A percentile compares a stretch with the other conserved stretches of the same genome.
Conservation (phyloP, 2,797 vertebrate species). For the Halcyon chelicuti region DNA sequence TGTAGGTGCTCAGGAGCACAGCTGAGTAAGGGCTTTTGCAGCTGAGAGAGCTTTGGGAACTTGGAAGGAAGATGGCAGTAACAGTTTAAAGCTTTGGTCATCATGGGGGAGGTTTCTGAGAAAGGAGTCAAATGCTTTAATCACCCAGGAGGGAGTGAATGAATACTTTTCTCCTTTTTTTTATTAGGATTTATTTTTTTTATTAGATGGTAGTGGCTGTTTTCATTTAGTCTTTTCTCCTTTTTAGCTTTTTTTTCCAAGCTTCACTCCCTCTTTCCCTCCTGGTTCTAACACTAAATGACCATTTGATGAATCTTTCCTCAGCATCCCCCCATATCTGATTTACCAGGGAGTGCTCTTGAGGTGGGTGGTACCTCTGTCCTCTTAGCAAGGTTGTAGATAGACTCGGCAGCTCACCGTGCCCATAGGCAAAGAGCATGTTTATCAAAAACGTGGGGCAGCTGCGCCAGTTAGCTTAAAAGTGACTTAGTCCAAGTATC, state of each 20-base stretch:
- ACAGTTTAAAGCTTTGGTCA: neutral
- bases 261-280: neutral
- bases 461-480: neutral
- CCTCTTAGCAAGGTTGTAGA: neutral
- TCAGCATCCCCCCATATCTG: neutral
- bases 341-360: neutral
- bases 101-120: neutral
- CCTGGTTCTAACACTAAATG: neutral
- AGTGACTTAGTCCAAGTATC: neutral
- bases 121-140: neutral
- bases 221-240: neutral
- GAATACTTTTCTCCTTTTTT: neutral
- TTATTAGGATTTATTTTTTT: neutral
- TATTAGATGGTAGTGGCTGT: neutral
- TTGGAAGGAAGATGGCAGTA: neutral
- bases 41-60: neutral
- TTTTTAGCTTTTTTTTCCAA: neutral
- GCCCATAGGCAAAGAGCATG: neutral
- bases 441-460: neutral
- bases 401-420: neutral
- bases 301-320: slow-evolving; percentile 10
- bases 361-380: neutral
- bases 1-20: neutral
- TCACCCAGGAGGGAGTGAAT: neutral
- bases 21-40: neutral